Percentiles rank a stretch among this genome's conserved stretches.
These are phyloP conservation scores for Emydura subglobosa DNA, from an alignment of 2,113 vertebrate genomes.

Conservation along the genomic window DNA sequence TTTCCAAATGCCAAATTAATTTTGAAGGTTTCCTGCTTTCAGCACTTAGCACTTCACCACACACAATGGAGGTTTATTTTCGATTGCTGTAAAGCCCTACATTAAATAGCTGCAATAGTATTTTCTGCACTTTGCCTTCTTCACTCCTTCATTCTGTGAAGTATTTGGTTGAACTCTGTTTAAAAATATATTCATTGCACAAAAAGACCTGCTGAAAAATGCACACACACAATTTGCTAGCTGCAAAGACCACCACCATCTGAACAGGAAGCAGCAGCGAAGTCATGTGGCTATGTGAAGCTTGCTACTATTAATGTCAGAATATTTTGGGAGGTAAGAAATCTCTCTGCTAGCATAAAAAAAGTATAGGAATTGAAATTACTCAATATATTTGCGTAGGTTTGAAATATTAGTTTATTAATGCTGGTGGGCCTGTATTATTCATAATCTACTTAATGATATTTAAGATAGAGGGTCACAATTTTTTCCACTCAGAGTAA, in stretches of 20 bases:
- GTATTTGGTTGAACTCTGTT: not conserved
- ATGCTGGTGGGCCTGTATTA: not conserved
- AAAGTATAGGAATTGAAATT: not conserved
- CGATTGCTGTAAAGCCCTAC: not conserved
- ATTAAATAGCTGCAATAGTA: not conserved
- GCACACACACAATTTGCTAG: not conserved
- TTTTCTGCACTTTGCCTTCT: not conserved
- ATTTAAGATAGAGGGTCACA: too few species aligned
- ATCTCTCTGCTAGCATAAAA: not conserved
- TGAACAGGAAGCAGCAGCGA: not conserved
- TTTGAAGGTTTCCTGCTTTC: not conserved
- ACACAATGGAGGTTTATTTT: not conserved
- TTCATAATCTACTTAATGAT: not conserved
- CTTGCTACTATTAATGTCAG: not conserved
- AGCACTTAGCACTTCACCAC: not conserved
- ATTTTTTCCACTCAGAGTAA: not conserved
- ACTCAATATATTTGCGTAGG: not conserved
- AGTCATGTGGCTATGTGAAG: not conserved
- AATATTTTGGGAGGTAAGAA: not conserved
- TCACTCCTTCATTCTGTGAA: not conserved
- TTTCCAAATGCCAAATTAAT: not conserved
- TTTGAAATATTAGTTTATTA: not conserved
- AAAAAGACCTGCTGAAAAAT: not conserved
- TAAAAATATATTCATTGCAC: not conserved
- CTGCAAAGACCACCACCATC: not conserved